Evolutionary conservation across 2,113 vertebrate genomes (phyloP), one percentile per base, ranked within the genome.

Genomic region (Uropsilus gracilis): DNA sequence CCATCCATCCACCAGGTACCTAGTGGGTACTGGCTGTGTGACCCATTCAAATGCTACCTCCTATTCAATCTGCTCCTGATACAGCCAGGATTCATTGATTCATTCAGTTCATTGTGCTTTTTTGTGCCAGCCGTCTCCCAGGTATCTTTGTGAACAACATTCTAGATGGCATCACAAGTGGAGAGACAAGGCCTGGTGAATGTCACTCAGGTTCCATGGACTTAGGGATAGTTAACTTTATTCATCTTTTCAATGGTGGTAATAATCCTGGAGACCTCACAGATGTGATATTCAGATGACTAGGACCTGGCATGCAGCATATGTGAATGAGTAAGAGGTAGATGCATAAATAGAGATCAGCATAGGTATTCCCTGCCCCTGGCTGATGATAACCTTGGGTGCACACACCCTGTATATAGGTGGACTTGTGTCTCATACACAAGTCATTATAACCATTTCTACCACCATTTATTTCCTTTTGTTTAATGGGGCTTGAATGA

Each of bases 371-470:
- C 28, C 59, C 8, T 34, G 61, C 17, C 5, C 48, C 55, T 2
- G 4, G 17, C 22, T 42, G 32, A 48, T 9, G 14, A 57, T 10
- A 22, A 0, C 8, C 46, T 16, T 12, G 50, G 30, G 8, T 22
- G 5, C 66, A 11, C 0, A 0, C 1, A 50, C 30, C 2, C n/a
- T n/a, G 24, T 57, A 4, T 42, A 12, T 14, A 11, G 53, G 34
- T 48, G 1, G 34, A 10, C 42, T 8, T 75, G 16, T 22, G 26
- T 44, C 14, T 72, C 17, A n/a, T 16, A 34, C 7, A 0, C 17
- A n/a, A n/a, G 8, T 1, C 4, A 0, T 32, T 17, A 3, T 26
- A 14, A 73, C 26, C 61, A 0, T 30, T 18, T 63, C n/a, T 44
- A 12, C 6, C 8, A 1, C 34, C 48, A 32, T 28, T 13, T 66